Percentiles rank a stretch among this genome's conserved stretches.
These are phyloP conservation scores for Pseudomugil tenellus DNA, from an alignment of 2,797 vertebrate species.

Conservation along the genomic window DNA sequence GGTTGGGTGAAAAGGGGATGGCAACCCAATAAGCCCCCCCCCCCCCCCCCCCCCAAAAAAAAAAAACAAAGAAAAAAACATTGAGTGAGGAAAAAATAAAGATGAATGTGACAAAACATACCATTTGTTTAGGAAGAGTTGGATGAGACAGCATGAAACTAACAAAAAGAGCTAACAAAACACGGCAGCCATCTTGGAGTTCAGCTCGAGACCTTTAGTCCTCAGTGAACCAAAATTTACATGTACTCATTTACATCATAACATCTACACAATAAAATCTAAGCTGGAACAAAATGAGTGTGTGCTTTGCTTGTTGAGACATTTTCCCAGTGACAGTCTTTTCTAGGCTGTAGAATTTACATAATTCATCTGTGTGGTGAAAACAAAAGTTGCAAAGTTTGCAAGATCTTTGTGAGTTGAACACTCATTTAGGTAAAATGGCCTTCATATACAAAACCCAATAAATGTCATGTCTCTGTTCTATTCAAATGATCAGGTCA, in stretches of 20 bases:
- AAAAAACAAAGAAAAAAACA: too few species aligned
- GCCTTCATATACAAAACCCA: background rate
- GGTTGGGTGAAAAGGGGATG: too few species aligned
- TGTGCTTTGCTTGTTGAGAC: conserved; percentile 10
- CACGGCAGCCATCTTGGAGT: background rate
- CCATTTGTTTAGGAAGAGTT: background rate
- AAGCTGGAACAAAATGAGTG: too few species aligned
- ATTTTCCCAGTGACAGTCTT: background rate
- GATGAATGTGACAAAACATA: background rate
- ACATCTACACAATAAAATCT: background rate
- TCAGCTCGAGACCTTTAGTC: background rate
- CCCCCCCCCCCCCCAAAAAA: too few species aligned
- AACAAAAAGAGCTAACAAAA: background rate
- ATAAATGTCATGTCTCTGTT: background rate
- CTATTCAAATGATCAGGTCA: background rate
- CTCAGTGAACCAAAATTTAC: conserved; percentile 9
- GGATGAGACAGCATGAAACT: background rate
- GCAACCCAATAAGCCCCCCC: too few species aligned
- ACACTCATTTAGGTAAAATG: background rate
- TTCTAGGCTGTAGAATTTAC: conserved; percentile 1
- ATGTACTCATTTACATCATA: background rate
- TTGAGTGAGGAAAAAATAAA: too few species aligned
- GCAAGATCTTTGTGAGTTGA: background rate
- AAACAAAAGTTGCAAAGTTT: background rate
- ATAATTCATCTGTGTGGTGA: conserved; percentile 1